A percentile compares a stretch with the other conserved stretches of the same genome.
Conservation (phyloP, 2,797 vertebrate genomes). For the Loriculus beryllinus region DNA sequence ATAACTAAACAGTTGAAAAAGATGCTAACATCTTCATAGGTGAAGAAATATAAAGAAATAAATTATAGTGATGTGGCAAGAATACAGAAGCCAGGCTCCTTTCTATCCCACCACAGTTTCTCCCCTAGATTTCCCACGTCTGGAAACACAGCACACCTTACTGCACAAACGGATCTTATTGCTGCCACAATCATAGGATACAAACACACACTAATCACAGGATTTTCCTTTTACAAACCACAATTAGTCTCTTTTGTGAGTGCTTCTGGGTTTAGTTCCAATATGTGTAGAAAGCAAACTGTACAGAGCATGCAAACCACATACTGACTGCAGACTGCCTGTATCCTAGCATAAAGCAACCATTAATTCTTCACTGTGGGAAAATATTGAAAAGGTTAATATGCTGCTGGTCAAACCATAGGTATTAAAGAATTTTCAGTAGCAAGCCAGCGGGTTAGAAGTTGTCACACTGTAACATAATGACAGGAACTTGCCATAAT, state of each 20-base stretch:
- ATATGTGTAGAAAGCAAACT: neutral
- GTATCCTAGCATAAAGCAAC: neutral
- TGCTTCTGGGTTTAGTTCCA: neutral
- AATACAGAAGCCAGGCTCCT: neutral
- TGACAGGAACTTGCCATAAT: neutral
- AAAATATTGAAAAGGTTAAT: conserved; percentile 12
- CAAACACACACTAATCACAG: neutral
- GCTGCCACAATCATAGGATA: neutral
- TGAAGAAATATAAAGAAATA: neutral
- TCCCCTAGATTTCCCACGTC: neutral
- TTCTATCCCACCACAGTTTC: neutral
- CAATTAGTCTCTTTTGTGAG: neutral
- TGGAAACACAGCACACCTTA: neutral
- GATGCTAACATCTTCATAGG: neutral
- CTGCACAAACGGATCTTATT: neutral
- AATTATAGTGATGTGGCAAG: neutral
- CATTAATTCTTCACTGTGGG: conserved; percentile 22
- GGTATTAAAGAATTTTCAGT: neutral
- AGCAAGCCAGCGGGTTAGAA: conserved; percentile 26
- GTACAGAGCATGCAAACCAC: neutral
- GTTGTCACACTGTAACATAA: neutral
- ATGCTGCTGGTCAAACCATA: neutral
- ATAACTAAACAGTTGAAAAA: neutral
- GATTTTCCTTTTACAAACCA: neutral
- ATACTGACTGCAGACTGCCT: neutral